Percentiles rank a stretch among this genome's conserved stretches.
These are phyloP conservation scores for Bruchidius siliquastri DNA, from an alignment of 2,888 invertebrate genomes.

Conservation along the genomic window DNA sequence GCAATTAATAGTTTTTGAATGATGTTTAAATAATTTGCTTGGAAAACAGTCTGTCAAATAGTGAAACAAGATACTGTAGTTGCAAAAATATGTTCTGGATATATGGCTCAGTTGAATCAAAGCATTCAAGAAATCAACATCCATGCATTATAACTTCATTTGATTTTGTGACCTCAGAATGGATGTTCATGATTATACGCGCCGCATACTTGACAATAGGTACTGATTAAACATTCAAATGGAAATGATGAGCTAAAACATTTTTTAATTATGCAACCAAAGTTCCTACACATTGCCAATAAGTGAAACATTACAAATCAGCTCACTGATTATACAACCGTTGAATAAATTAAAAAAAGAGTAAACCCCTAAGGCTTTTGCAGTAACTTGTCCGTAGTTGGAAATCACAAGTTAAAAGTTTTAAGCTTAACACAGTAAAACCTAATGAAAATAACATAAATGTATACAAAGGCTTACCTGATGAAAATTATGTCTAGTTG, in stretches of 20 bases:
- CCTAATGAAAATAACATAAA: background rate
- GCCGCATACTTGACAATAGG: too few relatives aligned
- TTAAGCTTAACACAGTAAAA: background rate
- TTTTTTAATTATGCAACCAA: too few relatives aligned
- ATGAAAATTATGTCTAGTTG: background rate
- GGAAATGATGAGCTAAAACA: too few relatives aligned
- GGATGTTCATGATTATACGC: background rate
- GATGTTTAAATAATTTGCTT: too few relatives aligned
- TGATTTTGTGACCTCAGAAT: background rate
- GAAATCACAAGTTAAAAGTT: background rate
- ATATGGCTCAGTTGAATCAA: background rate
- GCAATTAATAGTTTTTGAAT: too few relatives aligned
- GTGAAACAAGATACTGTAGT: too few relatives aligned
- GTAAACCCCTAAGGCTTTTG: too few relatives aligned
- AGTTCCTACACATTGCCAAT: background rate
- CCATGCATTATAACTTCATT: background rate
- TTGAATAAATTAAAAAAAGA: too few relatives aligned
- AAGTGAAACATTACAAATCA: background rate
- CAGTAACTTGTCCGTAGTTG: too few relatives aligned
- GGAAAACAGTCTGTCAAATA: too few relatives aligned
- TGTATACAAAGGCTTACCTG: background rate
- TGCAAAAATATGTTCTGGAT: background rate
- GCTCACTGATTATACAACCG: background rate
- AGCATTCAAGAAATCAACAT: background rate
- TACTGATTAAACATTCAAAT: too few relatives aligned